Conservation (phyloP, 2,113 vertebrate genomes). For the Pseudorectes ferrugineus region DNA sequence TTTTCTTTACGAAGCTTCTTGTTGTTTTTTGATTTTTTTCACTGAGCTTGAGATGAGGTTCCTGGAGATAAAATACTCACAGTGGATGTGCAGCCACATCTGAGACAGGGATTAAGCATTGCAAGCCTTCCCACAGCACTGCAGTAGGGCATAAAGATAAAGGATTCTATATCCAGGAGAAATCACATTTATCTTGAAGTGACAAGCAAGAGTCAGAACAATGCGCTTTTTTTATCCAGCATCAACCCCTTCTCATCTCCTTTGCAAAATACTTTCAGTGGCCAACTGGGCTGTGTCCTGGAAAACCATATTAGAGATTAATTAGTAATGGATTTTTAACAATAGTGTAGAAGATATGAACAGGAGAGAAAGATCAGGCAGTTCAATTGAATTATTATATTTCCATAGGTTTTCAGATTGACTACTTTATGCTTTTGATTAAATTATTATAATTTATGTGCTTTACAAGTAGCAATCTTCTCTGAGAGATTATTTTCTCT, state of each 20-base stretch:
- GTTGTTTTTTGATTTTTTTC: background rate
- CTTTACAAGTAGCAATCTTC: conserved; percentile 41
- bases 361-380: background rate
- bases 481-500: conserved; percentile 28
- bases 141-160: background rate
- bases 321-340: conserved; percentile 45
- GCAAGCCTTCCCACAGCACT: background rate
- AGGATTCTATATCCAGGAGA: background rate
- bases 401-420: conserved; percentile 14
- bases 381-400: conserved; percentile 37
- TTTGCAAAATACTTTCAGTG: background rate
- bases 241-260: background rate
- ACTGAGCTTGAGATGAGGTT: background rate
- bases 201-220: background rate
- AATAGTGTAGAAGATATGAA: background rate
- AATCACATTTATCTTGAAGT: background rate
- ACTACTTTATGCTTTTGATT: conserved; percentile 31
- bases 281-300: background rate
- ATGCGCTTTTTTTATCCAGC: background rate
- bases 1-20: background rate
- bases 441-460: conserved; percentile 55
- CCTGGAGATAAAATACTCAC: background rate
- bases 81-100: background rate
- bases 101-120: background rate
- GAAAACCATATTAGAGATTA: conserved; percentile 14